A percentile compares a stretch with the other conserved stretches of the same genome.
phyloP scores from a whole-genome alignment of 2,888 invertebrate species.

The Pammene aurita region DNA sequence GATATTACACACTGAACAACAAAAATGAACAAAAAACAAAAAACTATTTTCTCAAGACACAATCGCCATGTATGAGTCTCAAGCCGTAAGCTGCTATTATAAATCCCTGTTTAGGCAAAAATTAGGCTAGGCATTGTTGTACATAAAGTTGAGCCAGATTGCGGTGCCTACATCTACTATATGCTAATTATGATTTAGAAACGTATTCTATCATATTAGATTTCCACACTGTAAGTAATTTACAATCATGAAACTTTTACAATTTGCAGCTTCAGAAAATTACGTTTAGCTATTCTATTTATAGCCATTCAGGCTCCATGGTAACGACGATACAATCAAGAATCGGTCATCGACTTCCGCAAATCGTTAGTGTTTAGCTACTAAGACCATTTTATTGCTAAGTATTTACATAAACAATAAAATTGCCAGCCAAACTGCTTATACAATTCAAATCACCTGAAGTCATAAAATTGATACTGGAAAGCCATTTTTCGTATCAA shows the following conservation, averaged over 20 bases:
- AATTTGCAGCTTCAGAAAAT: background rate
- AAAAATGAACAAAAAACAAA: no score
- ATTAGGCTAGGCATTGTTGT: no score
- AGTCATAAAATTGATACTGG: background rate
- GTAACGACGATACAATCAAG: constrained; percentile 30
- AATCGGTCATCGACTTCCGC: constrained; percentile 29
- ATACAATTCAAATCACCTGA: background rate
- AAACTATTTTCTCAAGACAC: no score
- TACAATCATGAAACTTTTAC: background rate
- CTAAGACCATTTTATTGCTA: background rate
- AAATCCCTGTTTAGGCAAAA: no score
- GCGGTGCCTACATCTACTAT: no score
- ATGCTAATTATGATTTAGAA: no score
- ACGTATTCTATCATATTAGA: no score
- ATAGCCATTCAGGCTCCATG: constrained; percentile 8
- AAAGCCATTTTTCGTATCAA: constrained; percentile 1
- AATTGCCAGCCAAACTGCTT: background rate
- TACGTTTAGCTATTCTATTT: constrained; percentile 3
- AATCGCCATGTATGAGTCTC: no score
- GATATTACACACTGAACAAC: no score
- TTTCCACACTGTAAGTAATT: background rate
- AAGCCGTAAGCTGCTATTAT: no score
- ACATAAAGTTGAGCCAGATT: no score
- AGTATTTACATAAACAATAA: constrained; percentile 1
- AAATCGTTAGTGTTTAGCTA: constrained; percentile 11